Evolutionary conservation across 2,888 invertebrate species (phyloP), one percentile per base, ranked within the genome.

Genomic region (Pandemis cinnamomeana): DNA sequence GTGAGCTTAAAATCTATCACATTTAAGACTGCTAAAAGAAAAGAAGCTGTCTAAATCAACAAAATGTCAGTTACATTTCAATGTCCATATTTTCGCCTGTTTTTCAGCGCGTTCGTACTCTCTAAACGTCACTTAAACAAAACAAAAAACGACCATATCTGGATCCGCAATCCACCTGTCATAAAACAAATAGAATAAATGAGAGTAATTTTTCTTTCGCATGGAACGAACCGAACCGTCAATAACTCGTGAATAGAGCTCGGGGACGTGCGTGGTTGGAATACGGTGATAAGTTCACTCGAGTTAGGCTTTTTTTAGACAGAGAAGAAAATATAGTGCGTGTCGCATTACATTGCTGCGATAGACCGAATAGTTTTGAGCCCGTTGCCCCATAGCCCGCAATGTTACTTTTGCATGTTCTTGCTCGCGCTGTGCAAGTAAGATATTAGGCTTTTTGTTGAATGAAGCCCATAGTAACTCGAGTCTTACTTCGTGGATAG

Each of bases 121-220:
- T n/a, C 8, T 15, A 44, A 63, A 46, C 7, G 13, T 13, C 55
- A 7, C 53, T 62, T 55, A 36, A 42, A 58, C n/a, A 41, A 10
- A 58, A 48, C 42, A 67, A 51, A 60, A 61, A 60, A 53, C 51
- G n/a, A 3, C 55, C 44, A 36, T 41, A 36, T 64, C 58, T 58
- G 58, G 51, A 41, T 58, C 27, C 69, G 41, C 64, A 66, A 66
- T 64, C 69, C 67, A 68, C 72, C 55, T 70, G 69, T 70, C 69
- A 73, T 73, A 73, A 70, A 60, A 66, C 73, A 73, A 68, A 72
- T 66, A 69, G 48, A 73, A 73, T 69, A 44, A 70, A 73, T 73
- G 73, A 70, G 60, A 53, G 64, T 69, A 73, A 73, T 69, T 73
- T 70, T 66, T 73, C 73, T 41, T 44, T 44, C 48, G 11, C 60